Evolutionary conservation across 2,113 vertebrate genomes (phyloP).

Genomic region (human (Homo sapiens)): GRCh38 chr2:233346001-233346500

Average conservation of each 20-base stretch:
- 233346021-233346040: too few species aligned
- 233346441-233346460: not conserved
- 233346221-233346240: not conserved
- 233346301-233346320: not conserved
- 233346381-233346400: conserved; percentile 20
- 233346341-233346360: not conserved
- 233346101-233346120: too few species aligned
- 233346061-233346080: too few species aligned
- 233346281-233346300: not conserved
- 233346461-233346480: not conserved
- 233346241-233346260: not conserved
- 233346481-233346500: not conserved
- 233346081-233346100: too few species aligned
- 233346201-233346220: not conserved
- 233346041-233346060: too few species aligned
- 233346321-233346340: not conserved
- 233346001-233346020: not conserved
- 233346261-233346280: not conserved
- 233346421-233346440: not conserved
- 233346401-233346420: conserved; percentile 86
- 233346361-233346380: rapidly evolving
- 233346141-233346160: too few species aligned
- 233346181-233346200: not conserved
- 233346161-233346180: too few species aligned
- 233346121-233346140: too few species aligned